Evolutionary conservation across 2,888 invertebrate species (phyloP), one percentile per base, ranked within the genome.

Genomic region (Trissolcus japonicus): DNA sequence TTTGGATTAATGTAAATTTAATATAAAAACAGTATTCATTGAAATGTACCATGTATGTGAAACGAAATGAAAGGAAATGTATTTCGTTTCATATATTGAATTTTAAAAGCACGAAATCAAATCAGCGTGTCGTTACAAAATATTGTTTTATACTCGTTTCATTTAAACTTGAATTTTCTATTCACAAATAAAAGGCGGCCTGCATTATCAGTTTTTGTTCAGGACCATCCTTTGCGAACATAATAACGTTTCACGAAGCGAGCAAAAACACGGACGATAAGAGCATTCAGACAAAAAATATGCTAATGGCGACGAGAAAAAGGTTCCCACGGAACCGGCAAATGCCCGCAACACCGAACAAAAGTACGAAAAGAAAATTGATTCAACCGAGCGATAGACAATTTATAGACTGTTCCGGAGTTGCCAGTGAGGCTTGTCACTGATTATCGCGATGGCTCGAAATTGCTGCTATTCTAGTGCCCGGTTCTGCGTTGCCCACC

Each of bases 381-480:
- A 72, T 76, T 72, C 57, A 65, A 35, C 57, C 19, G 43, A 41
- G 57, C 59, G 71, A 76, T 71, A 66, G 62, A 67, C 57, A 59
- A 59, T 76, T 67, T 76, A 67, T 66, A 51, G 66, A 57, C 41
- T 43, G 19, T 69, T 66, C 54, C 65, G 41, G 54, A 25, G 59
- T 54, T 66, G 40, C 41, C 43, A 40, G 65, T 50, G 43, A 65
- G 62, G 40, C 21, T 66, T 66, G 66, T 71, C 65, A 66, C 55
- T 50, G 48, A 57, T 66, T 76, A 76, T 53, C 71, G 60, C 55
- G 60, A 51, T 56, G 55, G 60, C 56, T 50, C 65, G 53, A 65
- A 76, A 76, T 71, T 69, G 69, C 59, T 63, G 65, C 54, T 69
- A 69, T 65, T 74, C 68, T 60, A 74, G 46, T 4, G 4, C 25